These are phyloP conservation scores for Acleris literana DNA, from an alignment of 2,888 invertebrate species.

Conservation along the genomic window DNA sequence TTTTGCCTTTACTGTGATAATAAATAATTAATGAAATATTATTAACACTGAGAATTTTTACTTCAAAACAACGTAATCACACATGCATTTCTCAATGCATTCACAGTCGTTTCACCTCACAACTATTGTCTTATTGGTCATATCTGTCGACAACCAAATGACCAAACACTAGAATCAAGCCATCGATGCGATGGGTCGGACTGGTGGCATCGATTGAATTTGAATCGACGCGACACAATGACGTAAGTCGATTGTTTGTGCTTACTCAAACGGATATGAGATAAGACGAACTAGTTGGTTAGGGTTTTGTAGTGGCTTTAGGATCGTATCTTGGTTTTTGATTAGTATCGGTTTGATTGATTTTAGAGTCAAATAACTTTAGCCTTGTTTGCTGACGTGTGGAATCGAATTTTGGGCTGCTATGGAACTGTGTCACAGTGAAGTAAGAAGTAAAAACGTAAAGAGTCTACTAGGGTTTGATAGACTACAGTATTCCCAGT, in stretches of 20 bases:
- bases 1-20: too few species aligned
- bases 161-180: conserved; percentile 16
- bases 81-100: conserved; percentile 4
- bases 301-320: conserved; percentile 4
- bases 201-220: conserved; percentile 28
- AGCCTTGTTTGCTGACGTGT: too few species aligned
- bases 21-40: too few species aligned
- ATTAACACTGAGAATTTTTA: too few species aligned
- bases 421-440: too few species aligned
- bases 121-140: conserved; percentile 6
- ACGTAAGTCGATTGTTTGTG: conserved; percentile 29
- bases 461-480: too few species aligned
- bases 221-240: conserved; percentile 28
- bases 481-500: too few species aligned
- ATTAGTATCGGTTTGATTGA: neutral
- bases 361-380: too few species aligned
- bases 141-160: conserved; percentile 14
- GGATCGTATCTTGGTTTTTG: neutral
- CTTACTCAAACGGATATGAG: conserved; percentile 17
- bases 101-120: conserved; percentile 6
- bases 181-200: conserved; percentile 15
- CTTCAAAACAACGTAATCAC: too few species aligned
- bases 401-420: too few species aligned
- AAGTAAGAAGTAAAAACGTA: too few species aligned
- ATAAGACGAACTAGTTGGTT: conserved; percentile 2